A percentile compares a stretch with the other conserved stretches of the same genome.
Conservation (phyloP, 2,888 invertebrate genomes). For the Brachyptera putata region DNA sequence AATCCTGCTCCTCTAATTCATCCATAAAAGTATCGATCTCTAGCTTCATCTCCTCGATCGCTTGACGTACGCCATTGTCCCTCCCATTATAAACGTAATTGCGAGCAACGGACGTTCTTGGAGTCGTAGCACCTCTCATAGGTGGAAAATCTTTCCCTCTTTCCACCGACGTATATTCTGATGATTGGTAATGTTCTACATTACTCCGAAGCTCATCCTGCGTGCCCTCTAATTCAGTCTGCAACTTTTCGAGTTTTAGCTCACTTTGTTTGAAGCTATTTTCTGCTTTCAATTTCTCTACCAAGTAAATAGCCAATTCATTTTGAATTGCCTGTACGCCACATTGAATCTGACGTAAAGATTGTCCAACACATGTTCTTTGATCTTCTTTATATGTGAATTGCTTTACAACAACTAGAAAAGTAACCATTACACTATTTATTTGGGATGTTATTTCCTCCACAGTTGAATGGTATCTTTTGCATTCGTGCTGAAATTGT, state of each 20-base stretch:
- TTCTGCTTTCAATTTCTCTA: neutral
- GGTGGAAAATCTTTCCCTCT: no score
- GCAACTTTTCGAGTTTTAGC: conserved; percentile 3
- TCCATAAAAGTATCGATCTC: neutral
- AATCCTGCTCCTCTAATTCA: neutral
- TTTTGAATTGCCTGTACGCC: neutral
- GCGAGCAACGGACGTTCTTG: neutral
- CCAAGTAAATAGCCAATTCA: neutral
- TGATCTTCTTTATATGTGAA: neutral
- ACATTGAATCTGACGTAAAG: neutral
- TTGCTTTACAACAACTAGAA: conserved; percentile 2
- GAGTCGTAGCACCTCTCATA: no score
- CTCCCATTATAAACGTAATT: neutral
- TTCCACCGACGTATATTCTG: no score
- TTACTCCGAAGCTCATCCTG: conserved; percentile 4
- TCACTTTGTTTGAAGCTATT: conserved; percentile 2
- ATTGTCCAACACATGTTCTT: neutral
- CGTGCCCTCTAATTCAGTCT: neutral
- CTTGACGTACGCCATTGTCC: neutral
- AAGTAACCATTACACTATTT: neutral
- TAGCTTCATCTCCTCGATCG: neutral
- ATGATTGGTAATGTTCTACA: neutral
- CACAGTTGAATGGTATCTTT: conserved; percentile 4
- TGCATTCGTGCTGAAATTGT: neutral
- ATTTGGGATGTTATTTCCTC: neutral